phyloP scores from a whole-genome alignment of 2,888 invertebrate species.

The Polymixis flavicincta region DNA sequence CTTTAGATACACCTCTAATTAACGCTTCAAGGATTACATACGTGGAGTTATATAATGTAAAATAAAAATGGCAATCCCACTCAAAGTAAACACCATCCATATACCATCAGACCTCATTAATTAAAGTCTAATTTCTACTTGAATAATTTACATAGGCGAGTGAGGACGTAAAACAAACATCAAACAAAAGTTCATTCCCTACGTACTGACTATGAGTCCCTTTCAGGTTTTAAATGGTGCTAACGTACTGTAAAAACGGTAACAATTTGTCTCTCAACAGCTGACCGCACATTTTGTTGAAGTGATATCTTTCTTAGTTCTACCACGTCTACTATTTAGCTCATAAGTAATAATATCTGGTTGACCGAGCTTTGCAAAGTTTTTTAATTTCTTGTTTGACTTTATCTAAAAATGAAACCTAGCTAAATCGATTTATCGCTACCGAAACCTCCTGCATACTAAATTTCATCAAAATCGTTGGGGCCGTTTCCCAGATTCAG shows the following conservation, averaged over 20 bases:
- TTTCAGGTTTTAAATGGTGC: constrained; percentile 46
- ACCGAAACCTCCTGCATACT: no score
- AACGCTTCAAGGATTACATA: no score
- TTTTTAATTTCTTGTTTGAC: no score
- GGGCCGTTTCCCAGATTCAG: no score
- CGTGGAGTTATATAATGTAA: no score
- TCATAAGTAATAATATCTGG: no score
- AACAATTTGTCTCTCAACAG: constrained; percentile 54
- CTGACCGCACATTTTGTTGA: constrained; percentile 45
- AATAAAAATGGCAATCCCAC: not conserved
- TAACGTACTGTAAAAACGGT: constrained; percentile 46
- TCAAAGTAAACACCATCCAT: constrained; percentile 2
- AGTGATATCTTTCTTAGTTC: constrained; percentile 4
- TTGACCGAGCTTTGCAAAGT: no score
- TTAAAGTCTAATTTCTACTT: constrained; percentile 26
- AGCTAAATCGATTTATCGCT: no score
- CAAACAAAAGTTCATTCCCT: constrained; percentile 28
- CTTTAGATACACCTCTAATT: no score
- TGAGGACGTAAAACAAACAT: constrained; percentile 47
- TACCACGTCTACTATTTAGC: not conserved
- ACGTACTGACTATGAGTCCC: constrained; percentile 39
- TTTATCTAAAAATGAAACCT: no score
- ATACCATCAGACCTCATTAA: constrained; percentile 9
- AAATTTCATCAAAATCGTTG: no score
- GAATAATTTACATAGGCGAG: constrained; percentile 35